Percentiles rank a stretch among this genome's conserved stretches.
Conservation (phyloP, 2,797 vertebrate genomes). For the Sciurus carolinensis region DNA sequence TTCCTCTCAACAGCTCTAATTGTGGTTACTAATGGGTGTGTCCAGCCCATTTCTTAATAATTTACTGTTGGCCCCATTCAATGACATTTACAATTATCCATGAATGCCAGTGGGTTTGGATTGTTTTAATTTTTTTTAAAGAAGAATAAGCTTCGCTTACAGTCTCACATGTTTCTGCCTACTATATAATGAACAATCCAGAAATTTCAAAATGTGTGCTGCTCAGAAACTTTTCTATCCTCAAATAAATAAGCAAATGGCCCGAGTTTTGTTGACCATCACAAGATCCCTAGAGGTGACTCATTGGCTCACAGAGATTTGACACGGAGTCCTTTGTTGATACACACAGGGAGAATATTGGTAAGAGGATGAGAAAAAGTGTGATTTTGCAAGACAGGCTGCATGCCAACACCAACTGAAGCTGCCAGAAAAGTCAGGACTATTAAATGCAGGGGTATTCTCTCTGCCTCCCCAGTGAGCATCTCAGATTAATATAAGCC, state of each 20-base stretch:
- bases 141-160: neutral
- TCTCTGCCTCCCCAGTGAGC: slow-evolving; percentile 19
- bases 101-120: neutral
- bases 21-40: neutral
- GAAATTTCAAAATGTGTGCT: slow-evolving; percentile 20
- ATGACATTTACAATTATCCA: slow-evolving; percentile 28
- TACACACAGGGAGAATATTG: neutral
- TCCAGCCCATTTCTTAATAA: slow-evolving; percentile 34
- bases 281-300: neutral
- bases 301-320: slow-evolving; percentile 34
- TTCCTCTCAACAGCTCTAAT: slow-evolving; percentile 32
- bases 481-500: slow-evolving; percentile 69
- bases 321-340: slow-evolving; percentile 16
- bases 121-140: neutral
- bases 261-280: slow-evolving; percentile 30
- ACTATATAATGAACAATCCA: slow-evolving; percentile 1
- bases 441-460: neutral
- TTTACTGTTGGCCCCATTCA: neutral
- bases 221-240: neutral
- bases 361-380: slow-evolving; percentile 29
- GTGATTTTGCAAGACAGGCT: slow-evolving; percentile 14
- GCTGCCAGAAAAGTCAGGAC: neutral
- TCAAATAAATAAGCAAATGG: slow-evolving; percentile 1
- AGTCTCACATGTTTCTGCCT: neutral
- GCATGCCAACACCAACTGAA: neutral